Conservation (phyloP, 2,888 invertebrate genomes). For the Ormyrus pomaceus region DNA sequence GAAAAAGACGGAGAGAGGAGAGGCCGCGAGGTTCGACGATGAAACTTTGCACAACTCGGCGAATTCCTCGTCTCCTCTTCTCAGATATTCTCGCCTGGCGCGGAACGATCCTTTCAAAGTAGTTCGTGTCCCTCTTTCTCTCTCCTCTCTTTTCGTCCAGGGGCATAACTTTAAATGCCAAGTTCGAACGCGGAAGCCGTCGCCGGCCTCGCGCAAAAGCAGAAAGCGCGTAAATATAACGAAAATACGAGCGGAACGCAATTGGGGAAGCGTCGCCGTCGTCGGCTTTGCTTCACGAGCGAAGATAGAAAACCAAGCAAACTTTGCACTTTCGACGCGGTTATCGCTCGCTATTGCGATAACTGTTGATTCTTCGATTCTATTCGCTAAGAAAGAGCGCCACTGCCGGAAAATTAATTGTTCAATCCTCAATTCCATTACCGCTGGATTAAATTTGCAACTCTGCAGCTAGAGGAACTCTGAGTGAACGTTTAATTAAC, state of each 20-base stretch:
- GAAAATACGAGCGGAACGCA: conserved; percentile 21
- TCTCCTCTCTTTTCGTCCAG: background rate
- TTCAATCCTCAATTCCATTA: too few species aligned
- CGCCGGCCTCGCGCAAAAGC: conserved; percentile 27
- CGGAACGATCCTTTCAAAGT: conserved; percentile 30
- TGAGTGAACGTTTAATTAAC: too few species aligned
- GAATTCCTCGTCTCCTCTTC: conserved; percentile 23
- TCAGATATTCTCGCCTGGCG: conserved; percentile 21
- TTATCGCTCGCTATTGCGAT: conserved; percentile 24
- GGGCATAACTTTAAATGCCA: conserved; percentile 47
- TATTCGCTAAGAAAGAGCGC: background rate
- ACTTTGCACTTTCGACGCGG: conserved; percentile 33
- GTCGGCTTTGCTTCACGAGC: too few species aligned
- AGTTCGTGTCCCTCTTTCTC: conserved; percentile 12
- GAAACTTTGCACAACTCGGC: conserved; percentile 46
- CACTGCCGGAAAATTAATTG: too few species aligned
- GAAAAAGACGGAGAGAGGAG: conserved; percentile 39
- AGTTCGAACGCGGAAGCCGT: conserved; percentile 28
- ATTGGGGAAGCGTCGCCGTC: background rate
- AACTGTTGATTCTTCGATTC: conserved; percentile 34
- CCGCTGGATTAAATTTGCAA: too few species aligned
- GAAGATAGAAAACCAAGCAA: background rate
- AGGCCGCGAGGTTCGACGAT: conserved; percentile 43
- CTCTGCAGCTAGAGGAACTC: too few species aligned
- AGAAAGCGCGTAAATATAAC: conserved; percentile 40